Percentiles rank a stretch among this genome's conserved stretches.
phyloP scores from a whole-genome alignment of 2,888 invertebrate species.

The Diloba caeruleocephala region DNA sequence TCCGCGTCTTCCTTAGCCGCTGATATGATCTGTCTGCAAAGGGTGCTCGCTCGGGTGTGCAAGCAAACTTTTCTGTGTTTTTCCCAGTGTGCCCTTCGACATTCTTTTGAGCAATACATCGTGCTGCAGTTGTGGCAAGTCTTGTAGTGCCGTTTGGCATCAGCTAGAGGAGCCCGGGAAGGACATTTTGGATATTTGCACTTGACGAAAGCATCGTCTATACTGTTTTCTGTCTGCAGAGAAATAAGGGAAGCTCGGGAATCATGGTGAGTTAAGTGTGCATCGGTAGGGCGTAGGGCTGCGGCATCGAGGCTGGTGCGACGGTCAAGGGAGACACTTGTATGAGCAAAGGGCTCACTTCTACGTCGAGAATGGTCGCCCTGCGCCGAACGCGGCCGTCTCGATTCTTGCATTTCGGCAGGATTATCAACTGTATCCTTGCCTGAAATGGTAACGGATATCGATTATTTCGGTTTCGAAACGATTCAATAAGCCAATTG shows the following conservation, averaged over 20 bases:
- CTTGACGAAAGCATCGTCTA: constrained; percentile 89
- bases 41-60: constrained; percentile 96
- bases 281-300: constrained; percentile 75
- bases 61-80: constrained; percentile 97
- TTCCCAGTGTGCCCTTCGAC: constrained; percentile 97
- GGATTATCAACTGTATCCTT: constrained; percentile 89
- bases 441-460: constrained; percentile 71
- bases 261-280: constrained; percentile 75
- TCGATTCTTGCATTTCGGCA: constrained; percentile 78
- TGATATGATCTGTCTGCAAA: constrained; percentile 95
- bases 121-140: constrained; percentile 98
- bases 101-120: constrained; percentile 97
- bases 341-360: constrained; percentile 80
- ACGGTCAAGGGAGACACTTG: constrained; percentile 80
- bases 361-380: constrained; percentile 84
- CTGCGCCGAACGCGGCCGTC: constrained; percentile 78
- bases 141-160: constrained; percentile 95
- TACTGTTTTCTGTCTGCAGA: constrained; percentile 82
- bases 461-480: constrained; percentile 3
- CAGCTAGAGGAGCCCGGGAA: constrained; percentile 91
- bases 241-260: constrained; percentile 84
- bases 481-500: neutral
- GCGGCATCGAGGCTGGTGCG: constrained; percentile 90
- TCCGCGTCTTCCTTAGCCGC: constrained; percentile 94
- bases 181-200: constrained; percentile 95